Conservation (phyloP, 2,797 vertebrate species). For the Acomys russatus region DNA sequence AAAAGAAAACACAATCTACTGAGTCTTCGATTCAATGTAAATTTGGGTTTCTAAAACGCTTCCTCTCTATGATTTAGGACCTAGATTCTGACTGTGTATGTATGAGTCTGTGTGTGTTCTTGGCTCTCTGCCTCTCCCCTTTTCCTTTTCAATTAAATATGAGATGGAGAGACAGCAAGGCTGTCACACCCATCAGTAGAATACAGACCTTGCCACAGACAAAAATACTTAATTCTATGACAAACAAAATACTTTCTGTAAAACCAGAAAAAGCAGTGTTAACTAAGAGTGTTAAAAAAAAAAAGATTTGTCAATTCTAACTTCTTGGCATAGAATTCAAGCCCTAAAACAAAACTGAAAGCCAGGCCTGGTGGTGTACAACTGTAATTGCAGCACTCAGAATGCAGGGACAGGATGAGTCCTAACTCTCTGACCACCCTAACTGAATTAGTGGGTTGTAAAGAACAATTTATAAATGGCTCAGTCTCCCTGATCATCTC, state of each 20-base stretch:
- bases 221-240: not conserved
- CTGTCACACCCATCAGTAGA: not conserved
- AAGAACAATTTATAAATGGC: not conserved
- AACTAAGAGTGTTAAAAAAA: not conserved
- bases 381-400: not conserved
- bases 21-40: not conserved
- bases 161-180: not conserved
- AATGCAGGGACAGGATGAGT: not conserved
- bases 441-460: not conserved
- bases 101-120: not conserved
- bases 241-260: not conserved
- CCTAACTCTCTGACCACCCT: not conserved
- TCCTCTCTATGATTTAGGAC: not conserved
- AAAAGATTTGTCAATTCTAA: not conserved
- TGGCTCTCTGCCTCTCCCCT: not conserved
- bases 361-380: not conserved
- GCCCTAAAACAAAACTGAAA: not conserved
- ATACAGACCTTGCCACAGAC: not conserved
- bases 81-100: not conserved
- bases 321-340: not conserved
- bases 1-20: not conserved
- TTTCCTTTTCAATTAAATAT: not conserved
- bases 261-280: not conserved
- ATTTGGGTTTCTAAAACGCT: not conserved
- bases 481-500: not conserved